Conservation (phyloP, 2,888 invertebrate species). For the Nephrotoma guestfalica region DNA sequence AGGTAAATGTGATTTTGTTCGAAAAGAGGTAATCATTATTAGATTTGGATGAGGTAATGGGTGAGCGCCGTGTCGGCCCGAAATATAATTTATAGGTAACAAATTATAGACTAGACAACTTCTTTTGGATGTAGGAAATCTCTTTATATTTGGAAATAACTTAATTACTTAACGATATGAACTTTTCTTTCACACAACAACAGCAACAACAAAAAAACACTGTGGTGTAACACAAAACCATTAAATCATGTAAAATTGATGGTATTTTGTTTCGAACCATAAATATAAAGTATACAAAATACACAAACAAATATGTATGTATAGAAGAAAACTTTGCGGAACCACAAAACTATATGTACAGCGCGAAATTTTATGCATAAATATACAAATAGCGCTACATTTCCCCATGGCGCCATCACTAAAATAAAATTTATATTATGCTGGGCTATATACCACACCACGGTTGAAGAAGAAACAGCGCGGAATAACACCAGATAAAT, state of each 20-base stretch:
- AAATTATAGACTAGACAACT: neutral
- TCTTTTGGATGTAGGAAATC: neutral
- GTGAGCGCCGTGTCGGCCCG: neutral
- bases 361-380: neutral
- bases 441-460: neutral
- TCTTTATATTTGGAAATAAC: neutral
- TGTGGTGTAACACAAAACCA: neutral
- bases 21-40: neutral
- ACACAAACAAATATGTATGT: neutral
- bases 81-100: neutral
- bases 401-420: neutral
- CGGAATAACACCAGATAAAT: neutral
- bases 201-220: neutral
- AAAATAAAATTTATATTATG: neutral
- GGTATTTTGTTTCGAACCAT: neutral
- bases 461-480: neutral
- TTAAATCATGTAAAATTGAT: neutral
- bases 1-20: neutral
- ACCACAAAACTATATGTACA: neutral
- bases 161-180: neutral
- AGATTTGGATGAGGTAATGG: neutral
- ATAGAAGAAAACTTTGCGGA: neutral
- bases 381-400: neutral
- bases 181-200: neutral
- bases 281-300: neutral